Percentiles rank a stretch among this genome's conserved stretches.
These are phyloP conservation scores for Limosa lapponica DNA, from an alignment of 2,797 vertebrate species.

Conservation along the genomic window DNA sequence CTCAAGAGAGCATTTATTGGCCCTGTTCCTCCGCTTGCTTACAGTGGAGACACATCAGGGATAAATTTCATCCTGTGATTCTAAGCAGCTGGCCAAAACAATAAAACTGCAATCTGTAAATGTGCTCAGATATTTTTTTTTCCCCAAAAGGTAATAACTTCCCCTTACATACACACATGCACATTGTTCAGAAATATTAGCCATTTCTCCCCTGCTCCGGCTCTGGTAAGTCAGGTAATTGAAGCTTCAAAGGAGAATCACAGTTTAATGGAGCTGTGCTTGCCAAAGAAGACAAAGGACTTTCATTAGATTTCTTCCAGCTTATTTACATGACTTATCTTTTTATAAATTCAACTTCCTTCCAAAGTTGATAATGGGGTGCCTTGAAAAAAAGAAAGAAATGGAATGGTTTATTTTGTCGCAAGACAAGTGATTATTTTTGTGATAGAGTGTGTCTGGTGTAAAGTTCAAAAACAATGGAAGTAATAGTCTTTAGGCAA, in stretches of 20 bases:
- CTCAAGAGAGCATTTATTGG: neutral
- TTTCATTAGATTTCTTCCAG: conserved; percentile 62
- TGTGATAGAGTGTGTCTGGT: conserved; percentile 51
- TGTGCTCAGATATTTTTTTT: neutral
- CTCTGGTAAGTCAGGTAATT: conserved; percentile 58
- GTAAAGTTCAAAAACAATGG: conserved; percentile 55
- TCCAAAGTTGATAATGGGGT: conserved; percentile 76
- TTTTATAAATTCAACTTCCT: conserved; percentile 81
- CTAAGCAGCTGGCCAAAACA: conserved; percentile 45
- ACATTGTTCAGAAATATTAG: conserved; percentile 46
- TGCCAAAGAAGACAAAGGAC: conserved; percentile 62
- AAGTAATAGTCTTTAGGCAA: conserved; percentile 41
- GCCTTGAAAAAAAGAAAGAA: conserved; percentile 60
- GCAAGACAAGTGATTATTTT: conserved; percentile 56
- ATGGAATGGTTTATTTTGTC: conserved; percentile 68
- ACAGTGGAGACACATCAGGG: neutral
- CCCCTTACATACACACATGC: neutral
- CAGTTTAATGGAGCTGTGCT: conserved; percentile 15
- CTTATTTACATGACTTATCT: conserved; percentile 71
- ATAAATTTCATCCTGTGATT: neutral
- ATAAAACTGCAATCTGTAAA: conserved; percentile 48
- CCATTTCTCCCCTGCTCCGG: conserved; percentile 14
- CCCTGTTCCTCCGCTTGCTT: neutral
- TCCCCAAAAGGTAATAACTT: neutral
- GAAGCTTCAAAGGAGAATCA: conserved; percentile 72